phyloP scores from a whole-genome alignment of 1,140 invertebrate species.

The Cydia pomonella region DNA sequence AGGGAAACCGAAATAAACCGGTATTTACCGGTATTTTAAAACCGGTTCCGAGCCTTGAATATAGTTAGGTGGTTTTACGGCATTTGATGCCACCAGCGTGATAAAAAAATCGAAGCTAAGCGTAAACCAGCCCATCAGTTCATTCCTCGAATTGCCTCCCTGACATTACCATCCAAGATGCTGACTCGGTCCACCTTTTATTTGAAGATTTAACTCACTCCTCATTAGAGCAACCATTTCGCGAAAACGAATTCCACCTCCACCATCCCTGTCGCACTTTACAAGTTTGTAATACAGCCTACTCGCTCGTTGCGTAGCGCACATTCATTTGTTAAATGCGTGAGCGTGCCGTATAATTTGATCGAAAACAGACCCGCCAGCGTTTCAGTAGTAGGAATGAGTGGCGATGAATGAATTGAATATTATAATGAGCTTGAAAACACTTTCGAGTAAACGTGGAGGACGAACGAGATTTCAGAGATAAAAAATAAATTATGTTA shows the following conservation, averaged over 20 bases:
- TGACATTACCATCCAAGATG: constrained; percentile 33
- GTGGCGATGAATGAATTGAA: constrained; percentile 59
- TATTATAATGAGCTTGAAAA: constrained; percentile 53
- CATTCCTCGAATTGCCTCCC: not conserved
- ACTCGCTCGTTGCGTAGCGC: constrained; percentile 50
- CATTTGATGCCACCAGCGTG: not conserved
- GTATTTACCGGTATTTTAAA: no score
- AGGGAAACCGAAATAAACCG: no score
- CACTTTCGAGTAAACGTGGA: constrained; percentile 11
- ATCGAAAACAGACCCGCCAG: constrained; percentile 66
- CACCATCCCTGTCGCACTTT: constrained; percentile 49
- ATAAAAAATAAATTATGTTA: constrained; percentile 10
- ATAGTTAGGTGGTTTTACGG: not conserved
- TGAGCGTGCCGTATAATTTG: constrained; percentile 66
- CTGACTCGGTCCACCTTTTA: constrained; percentile 73
- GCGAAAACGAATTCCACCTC: constrained; percentile 63
- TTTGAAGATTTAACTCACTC: constrained; percentile 76
- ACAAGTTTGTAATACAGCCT: constrained; percentile 49
- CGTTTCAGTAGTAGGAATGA: constrained; percentile 49
- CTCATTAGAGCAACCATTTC: constrained; percentile 52
- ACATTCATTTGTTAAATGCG: constrained; percentile 61
- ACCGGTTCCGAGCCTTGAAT: no score
- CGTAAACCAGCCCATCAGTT: not conserved
- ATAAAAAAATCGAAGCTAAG: not conserved
- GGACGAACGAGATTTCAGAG: constrained; percentile 6